These are phyloP conservation scores for Drosophila atripex DNA, from an alignment of 2,888 invertebrate species.

Conservation along the genomic window DNA sequence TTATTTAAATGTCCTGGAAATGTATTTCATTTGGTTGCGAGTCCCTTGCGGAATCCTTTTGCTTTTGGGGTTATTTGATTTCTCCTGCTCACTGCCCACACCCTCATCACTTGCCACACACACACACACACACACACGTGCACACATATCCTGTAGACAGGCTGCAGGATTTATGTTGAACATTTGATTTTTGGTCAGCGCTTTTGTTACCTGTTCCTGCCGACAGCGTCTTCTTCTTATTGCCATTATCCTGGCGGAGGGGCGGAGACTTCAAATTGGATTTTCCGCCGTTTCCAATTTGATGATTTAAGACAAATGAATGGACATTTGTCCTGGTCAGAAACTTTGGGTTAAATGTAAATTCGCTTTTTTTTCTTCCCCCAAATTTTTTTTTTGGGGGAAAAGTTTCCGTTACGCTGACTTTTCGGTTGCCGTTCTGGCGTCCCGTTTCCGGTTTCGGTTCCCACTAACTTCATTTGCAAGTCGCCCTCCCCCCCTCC, in stretches of 20 bases:
- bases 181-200: constrained; percentile 40
- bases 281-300: constrained; percentile 49
- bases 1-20: constrained; percentile 51
- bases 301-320: constrained; percentile 58
- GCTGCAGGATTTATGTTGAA: constrained; percentile 34
- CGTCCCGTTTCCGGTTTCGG: not conserved
- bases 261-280: constrained; percentile 32
- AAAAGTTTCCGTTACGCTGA: constrained; percentile 59
- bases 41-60: constrained; percentile 38
- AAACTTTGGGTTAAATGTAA: constrained; percentile 52
- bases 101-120: constrained; percentile 7
- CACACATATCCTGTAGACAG: not conserved
- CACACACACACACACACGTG: not conserved
- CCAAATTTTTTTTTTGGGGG: not conserved
- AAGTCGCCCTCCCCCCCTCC: constrained; percentile 22
- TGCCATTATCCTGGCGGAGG: not conserved
- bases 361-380: constrained; percentile 14
- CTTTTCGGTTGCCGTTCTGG: constrained; percentile 8
- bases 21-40: constrained; percentile 44
- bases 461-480: constrained; percentile 53
- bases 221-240: not conserved
- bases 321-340: constrained; percentile 37
- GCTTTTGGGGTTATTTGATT: constrained; percentile 34
- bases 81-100: constrained; percentile 1
- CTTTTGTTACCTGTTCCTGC: constrained; percentile 27